phyloP scores from a whole-genome alignment of 2,797 vertebrate genomes.

The Aplochiton taeniatus region DNA sequence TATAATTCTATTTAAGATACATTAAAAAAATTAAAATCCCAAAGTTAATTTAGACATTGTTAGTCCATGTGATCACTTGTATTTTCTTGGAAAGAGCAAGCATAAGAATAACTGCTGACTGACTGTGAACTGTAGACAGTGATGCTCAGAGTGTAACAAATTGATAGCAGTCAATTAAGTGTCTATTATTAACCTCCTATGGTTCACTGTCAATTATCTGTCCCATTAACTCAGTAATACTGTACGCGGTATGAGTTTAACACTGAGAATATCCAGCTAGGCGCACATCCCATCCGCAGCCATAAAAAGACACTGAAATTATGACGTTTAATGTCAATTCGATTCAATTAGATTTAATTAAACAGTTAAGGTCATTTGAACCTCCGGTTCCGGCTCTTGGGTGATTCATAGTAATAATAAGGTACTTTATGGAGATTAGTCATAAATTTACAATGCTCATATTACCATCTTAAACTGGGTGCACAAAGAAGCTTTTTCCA shows the following conservation, averaged over 20 bases:
- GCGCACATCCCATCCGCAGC: constrained; percentile 68
- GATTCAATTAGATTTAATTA: constrained; percentile 77
- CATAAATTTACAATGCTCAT: constrained; percentile 66
- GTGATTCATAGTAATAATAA: constrained; percentile 78
- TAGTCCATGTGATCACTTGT: background rate
- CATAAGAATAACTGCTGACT: constrained; percentile 36
- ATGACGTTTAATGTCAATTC: constrained; percentile 73
- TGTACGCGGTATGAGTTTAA: constrained; percentile 78
- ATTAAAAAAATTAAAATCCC: too few species aligned
- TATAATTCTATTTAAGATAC: too few species aligned
- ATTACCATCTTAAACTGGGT: constrained; percentile 54
- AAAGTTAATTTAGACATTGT: background rate
- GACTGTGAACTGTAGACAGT: constrained; percentile 58
- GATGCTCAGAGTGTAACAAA: constrained; percentile 71
- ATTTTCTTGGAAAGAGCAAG: constrained; percentile 17
- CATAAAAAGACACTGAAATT: constrained; percentile 65
- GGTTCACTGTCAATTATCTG: constrained; percentile 83
- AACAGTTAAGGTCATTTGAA: constrained; percentile 73
- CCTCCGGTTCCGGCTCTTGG: constrained; percentile 54
- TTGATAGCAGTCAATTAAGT: constrained; percentile 80
- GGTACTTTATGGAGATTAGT: constrained; percentile 67
- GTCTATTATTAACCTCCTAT: constrained; percentile 82
- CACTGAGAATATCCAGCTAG: constrained; percentile 65
- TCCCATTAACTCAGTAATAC: constrained; percentile 83
- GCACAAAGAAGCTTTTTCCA: constrained; percentile 51